Evolutionary conservation across 1,140 invertebrate species (phyloP).

Genomic region (Drosophila rufa): DNA sequence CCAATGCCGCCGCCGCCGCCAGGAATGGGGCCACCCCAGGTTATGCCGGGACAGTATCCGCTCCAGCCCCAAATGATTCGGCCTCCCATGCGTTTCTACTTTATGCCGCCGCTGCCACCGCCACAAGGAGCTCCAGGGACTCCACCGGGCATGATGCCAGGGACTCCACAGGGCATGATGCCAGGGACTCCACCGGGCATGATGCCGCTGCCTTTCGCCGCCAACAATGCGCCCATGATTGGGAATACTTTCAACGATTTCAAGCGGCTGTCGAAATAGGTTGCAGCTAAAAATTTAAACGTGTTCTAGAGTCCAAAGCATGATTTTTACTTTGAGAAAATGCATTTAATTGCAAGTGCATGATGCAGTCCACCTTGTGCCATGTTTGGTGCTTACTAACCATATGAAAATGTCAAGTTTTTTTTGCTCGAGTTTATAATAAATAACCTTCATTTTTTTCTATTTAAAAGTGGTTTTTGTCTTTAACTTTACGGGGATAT

Average conservation of each 20-base stretch:
- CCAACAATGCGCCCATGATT: background rate
- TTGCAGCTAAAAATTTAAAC: too few relatives aligned
- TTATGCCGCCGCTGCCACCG: background rate
- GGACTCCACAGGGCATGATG: too few relatives aligned
- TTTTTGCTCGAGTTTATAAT: background rate
- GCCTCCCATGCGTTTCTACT: background rate
- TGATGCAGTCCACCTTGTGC: background rate
- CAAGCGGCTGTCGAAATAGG: background rate
- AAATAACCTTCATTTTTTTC: background rate
- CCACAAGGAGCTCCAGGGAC: background rate
- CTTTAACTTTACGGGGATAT: background rate
- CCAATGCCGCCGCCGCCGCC: background rate
- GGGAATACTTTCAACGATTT: background rate
- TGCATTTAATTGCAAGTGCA: background rate
- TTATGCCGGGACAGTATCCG: background rate
- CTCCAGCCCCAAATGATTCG: constrained; percentile 1
- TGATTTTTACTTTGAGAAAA: background rate
- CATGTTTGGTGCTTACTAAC: background rate
- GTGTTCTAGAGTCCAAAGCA: background rate
- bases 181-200: background rate
- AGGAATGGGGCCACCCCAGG: background rate
- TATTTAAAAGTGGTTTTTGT: background rate
- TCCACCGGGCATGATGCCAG: background rate
- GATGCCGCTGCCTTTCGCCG: background rate
- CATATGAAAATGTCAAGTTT: too few relatives aligned